Base-by-base conservation (phyloP, 2,797 vertebrate genomes). In the Staurois parvus region DNA sequence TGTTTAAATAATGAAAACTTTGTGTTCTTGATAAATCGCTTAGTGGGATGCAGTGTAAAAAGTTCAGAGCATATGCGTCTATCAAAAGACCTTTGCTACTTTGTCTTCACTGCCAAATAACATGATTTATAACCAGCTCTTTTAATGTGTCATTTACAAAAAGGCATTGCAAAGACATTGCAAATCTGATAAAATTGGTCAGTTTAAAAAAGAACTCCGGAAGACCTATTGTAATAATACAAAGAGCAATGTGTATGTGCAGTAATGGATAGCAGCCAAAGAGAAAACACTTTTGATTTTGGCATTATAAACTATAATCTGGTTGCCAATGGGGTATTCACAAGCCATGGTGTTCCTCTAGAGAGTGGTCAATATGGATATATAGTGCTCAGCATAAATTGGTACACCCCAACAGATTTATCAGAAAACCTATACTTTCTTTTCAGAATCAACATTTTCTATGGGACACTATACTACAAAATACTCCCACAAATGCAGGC, bases 1-100 rank as follows among this genome's bases (percentile, higher is more conserved):
- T 87, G 88, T 92, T 91, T 91, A 91, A 93, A 90, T 92, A 92
- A 91, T 89, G 90, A 85, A 91, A 91, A 90, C 86, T 89, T 90
- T 88, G 80, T 77, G 84, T 77, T 76, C 87, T 91, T 90, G 89
- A 90, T 92, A 88, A 92, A 90, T 92, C 85, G 88, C 91, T 90
- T 89, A 84, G 85, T 89, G 89, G 87, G 88, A 91, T 90, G 81
- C 89, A 87, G 88, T 91, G 90, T 85, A 88, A 85, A 88, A 91
- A 91, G 88, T 89, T 92, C 89, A 90, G 88, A 88, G 87, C 91
- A 88, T 90, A 85, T 89, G 87, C 85, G 90, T 90, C 87, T 91
- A 75, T 89, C 76, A 89, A 84, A 85, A 87, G 86, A 86, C 90
- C 86, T 87, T 90, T 40, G 84, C 90, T 91, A 90, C 88, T 45